Percentiles rank a stretch among this genome's conserved stretches.
phyloP scores from a whole-genome alignment of 2,113 vertebrate species.

The Takifugu bimaculatus region DNA sequence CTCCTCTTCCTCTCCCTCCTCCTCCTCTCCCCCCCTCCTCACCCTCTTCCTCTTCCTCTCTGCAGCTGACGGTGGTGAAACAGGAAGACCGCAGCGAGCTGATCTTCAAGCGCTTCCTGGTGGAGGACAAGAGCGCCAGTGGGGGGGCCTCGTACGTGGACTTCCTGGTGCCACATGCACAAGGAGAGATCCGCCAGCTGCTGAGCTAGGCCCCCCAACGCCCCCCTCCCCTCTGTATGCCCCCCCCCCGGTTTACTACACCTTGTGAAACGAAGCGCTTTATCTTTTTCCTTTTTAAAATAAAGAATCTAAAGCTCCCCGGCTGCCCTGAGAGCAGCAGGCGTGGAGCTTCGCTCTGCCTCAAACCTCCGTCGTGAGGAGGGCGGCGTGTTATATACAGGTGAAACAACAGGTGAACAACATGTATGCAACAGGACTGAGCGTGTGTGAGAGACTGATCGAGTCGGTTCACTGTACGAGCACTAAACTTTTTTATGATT shows the following conservation, averaged over 20 bases:
- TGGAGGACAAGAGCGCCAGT: conserved; percentile 92
- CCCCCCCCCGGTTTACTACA: conserved; percentile 10
- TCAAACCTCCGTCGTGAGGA: conserved; percentile 54
- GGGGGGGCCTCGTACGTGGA: conserved; percentile 97
- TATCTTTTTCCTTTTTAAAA: no score
- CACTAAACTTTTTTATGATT: conserved; percentile 73
- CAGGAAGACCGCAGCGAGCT: conserved; percentile 95
- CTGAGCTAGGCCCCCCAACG: conserved; percentile 82
- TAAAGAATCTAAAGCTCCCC: no score
- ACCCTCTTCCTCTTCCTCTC: not conserved
- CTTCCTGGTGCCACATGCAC: conserved; percentile 99
- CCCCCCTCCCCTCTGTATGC: not conserved
- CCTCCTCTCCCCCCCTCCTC: no score
- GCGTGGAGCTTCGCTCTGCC: no score
- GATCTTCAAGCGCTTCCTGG: conserved; percentile 93
- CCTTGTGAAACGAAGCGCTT: no score
- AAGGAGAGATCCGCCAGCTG: conserved; percentile 98
- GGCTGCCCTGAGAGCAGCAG: no score
- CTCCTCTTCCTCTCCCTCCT: not conserved
- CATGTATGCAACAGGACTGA: conserved; percentile 53
- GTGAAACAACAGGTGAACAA: no score
- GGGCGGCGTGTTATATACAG: conserved; percentile 48
- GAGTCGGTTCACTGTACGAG: conserved; percentile 59
- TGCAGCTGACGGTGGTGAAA: conserved; percentile 92
- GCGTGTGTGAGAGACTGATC: conserved; percentile 25